phyloP scores from a whole-genome alignment of 2,888 invertebrate genomes.

The Agonopterix arenella region DNA sequence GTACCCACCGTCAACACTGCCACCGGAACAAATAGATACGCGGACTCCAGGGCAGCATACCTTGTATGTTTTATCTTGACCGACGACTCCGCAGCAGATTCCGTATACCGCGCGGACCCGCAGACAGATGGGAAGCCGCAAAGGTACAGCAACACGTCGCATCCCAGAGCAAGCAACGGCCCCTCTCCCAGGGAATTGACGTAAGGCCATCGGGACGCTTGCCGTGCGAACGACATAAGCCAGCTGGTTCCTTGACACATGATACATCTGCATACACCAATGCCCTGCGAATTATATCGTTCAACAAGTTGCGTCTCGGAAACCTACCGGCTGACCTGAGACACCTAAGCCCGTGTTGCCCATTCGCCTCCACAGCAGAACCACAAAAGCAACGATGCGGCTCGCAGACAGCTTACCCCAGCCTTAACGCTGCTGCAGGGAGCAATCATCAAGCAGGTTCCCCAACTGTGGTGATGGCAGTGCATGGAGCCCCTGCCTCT shows the following conservation, averaged over 20 bases:
- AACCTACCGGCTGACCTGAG: background rate
- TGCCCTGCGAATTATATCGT: background rate
- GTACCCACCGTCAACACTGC: too few relatives aligned
- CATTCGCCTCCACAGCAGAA: background rate
- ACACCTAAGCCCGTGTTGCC: background rate
- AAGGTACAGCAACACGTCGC: too few relatives aligned
- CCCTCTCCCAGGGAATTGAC: too few relatives aligned
- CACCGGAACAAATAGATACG: too few relatives aligned
- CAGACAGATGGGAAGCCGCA: too few relatives aligned
- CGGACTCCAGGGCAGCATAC: too few relatives aligned
- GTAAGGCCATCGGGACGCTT: background rate
- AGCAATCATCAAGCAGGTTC: background rate
- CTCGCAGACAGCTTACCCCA: background rate
- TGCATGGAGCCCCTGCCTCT: background rate
- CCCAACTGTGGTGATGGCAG: background rate
- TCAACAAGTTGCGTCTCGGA: background rate
- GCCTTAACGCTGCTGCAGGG: background rate
- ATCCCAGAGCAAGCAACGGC: too few relatives aligned
- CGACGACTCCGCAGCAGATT: too few relatives aligned
- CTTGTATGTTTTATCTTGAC: too few relatives aligned
- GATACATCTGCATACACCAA: background rate
- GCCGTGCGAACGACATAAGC: background rate
- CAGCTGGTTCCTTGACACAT: background rate
- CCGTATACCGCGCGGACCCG: too few relatives aligned
- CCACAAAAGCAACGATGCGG: background rate